Evolutionary conservation across 2,888 invertebrate species (phyloP).

Genomic region (Ligdia adustata): DNA sequence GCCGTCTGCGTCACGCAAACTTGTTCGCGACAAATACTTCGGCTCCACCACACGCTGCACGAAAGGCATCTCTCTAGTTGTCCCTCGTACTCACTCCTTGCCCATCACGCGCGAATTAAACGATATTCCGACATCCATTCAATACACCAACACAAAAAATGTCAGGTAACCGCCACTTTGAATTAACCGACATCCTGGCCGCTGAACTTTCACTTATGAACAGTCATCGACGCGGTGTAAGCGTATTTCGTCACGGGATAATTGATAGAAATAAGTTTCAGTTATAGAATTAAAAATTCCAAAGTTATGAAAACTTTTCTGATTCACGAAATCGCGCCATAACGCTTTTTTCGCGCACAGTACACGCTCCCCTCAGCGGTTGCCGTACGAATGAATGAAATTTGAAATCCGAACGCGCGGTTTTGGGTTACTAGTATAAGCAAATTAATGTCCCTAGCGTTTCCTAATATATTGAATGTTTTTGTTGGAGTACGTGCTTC

Average conservation of each 20-base stretch:
- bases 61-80: slow-evolving; percentile 90
- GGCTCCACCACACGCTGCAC: slow-evolving; percentile 93
- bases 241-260: slow-evolving; percentile 47
- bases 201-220: slow-evolving; percentile 69
- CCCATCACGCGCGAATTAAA: slow-evolving; percentile 78
- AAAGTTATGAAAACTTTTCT: slow-evolving; percentile 75
- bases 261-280: slow-evolving; percentile 45
- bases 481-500: too few species aligned
- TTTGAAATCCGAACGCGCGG: slow-evolving; percentile 28
- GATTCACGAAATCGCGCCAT: slow-evolving; percentile 77
- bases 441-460: slow-evolving; percentile 20
- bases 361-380: slow-evolving; percentile 47
- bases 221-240: slow-evolving; percentile 42
- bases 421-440: slow-evolving; percentile 52
- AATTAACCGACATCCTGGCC: slow-evolving; percentile 82
- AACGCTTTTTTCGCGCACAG: slow-evolving; percentile 42
- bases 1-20: slow-evolving; percentile 85
- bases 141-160: slow-evolving; percentile 82
- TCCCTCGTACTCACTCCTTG: slow-evolving; percentile 72
- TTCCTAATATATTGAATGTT: too few species aligned
- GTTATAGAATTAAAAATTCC: slow-evolving; percentile 51
- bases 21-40: slow-evolving; percentile 89
- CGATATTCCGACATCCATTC: slow-evolving; percentile 78
- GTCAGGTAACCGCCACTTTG: slow-evolving; percentile 84
- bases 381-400: slow-evolving; percentile 65